A percentile compares a stretch with the other conserved stretches of the same genome.
Conservation (phyloP, 1,140 invertebrate species). For the Drosophila obscura region DNA sequence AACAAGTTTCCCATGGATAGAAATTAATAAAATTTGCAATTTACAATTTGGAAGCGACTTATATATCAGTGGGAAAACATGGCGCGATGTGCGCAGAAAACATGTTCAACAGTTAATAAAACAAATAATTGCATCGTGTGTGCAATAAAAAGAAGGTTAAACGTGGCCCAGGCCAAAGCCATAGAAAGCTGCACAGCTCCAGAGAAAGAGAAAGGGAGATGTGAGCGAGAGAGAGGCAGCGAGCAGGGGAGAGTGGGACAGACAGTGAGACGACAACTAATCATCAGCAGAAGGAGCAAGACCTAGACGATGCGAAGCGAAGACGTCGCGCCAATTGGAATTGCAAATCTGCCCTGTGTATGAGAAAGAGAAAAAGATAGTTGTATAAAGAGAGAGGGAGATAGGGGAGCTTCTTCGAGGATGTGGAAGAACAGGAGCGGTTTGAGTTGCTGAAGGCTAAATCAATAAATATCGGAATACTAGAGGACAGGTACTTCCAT, state of each 20-base stretch:
- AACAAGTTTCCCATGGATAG: slow-evolving; percentile 60
- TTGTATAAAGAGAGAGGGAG: slow-evolving; percentile 16
- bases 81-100: slow-evolving; percentile 54
- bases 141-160: slow-evolving; percentile 80
- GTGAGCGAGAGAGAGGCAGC: background rate
- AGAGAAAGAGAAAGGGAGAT: background rate
- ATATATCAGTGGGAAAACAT: slow-evolving; percentile 55
- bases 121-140: slow-evolving; percentile 81
- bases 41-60: slow-evolving; percentile 64
- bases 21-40: slow-evolving; percentile 80
- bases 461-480: too few species aligned
- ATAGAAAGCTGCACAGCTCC: slow-evolving; percentile 36
- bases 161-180: slow-evolving; percentile 54
- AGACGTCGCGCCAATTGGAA: slow-evolving; percentile 59
- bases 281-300: slow-evolving; percentile 36
- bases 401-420: slow-evolving; percentile 23
- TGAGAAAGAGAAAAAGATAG: slow-evolving; percentile 24
- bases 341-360: slow-evolving; percentile 49
- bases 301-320: slow-evolving; percentile 2
- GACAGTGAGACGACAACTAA: slow-evolving; percentile 52
- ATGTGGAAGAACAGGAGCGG: slow-evolving; percentile 23
- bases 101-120: slow-evolving; percentile 82
- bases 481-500: background rate
- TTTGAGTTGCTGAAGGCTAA: background rate
- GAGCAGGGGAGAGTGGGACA: slow-evolving; percentile 18